Evolutionary conservation across 2,113 vertebrate genomes (phyloP), one percentile per base, ranked within the genome.

Genomic region (Coptodon rendalli): DNA sequence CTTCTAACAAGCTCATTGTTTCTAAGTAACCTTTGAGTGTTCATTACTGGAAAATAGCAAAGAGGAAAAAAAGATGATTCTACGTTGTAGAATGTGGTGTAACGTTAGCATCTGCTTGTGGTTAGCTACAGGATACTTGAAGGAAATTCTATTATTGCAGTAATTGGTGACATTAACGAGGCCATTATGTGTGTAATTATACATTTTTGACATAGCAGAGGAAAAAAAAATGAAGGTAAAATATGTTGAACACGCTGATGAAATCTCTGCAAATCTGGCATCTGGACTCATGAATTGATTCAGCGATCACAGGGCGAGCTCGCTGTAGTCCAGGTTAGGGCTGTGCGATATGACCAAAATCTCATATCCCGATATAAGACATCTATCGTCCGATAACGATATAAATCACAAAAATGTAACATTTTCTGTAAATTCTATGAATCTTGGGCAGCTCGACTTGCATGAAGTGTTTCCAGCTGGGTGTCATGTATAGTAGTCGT

Each of bases 161-260:
- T 17, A 17, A 73, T 27, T 73, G 12, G 22, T 2, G 40, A 48
- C 13, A 17, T 73, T 73, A 45, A 73, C 4, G 9, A 73, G 40
- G 22, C 36, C 66, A 6, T 43, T 38, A 13, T 71, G 14, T 29
- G 14, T 48, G 68, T 76, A 76, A 29, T 48, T 48, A 10, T 29
- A 11, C 1, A 45, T 45, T 73, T 73, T 45, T 73, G 14, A 19
- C 14, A 17, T 45, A 76, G 24, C 40, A 19, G 68, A 48, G 9
- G 19, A 66, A 5, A 76, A 48, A 5, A 0, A 48, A 48, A 48
- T 2, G 27, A 31, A 78, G 27, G 45, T 78, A 2, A 3, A 76
- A 19, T 19, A 0, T 12, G 9, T 12, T 11, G 43, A 48, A 29
- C 38, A 29, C 4, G 0, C 0, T 76, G 24, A 76, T 6, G 43